A percentile compares a stretch with the other conserved stretches of the same genome.
These are phyloP conservation scores for Petrocephalus zakoni DNA, from an alignment of 2,113 vertebrate species.

Conservation along the genomic window DNA sequence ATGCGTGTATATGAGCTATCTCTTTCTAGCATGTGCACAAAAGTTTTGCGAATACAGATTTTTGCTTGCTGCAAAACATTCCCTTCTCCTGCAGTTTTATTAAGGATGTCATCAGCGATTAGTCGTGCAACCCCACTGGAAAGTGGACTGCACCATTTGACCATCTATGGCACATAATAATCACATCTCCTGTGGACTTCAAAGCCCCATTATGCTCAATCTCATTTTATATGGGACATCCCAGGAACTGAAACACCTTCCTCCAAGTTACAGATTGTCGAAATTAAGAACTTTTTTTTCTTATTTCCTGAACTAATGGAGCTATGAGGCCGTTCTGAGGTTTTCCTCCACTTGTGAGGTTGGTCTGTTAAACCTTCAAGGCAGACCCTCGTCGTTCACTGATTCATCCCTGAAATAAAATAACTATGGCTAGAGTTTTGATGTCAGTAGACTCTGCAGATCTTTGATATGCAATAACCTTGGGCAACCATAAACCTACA, in stretches of 20 bases:
- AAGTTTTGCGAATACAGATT: too few species aligned
- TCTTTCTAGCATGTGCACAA: too few species aligned
- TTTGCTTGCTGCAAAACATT: too few species aligned
- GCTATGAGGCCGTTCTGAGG: background rate
- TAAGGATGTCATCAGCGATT: too few species aligned
- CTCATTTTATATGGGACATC: background rate
- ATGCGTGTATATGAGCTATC: too few species aligned
- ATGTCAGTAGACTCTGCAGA: background rate
- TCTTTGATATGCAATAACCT: background rate
- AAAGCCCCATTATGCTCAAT: background rate
- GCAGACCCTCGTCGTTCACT: background rate
- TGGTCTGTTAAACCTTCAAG: background rate
- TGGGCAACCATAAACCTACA: background rate
- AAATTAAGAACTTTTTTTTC: background rate
- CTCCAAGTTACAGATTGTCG: background rate
- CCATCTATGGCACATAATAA: background rate
- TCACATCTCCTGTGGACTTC: background rate
- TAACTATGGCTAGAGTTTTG: background rate
- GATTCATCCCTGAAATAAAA: background rate
- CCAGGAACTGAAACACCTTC: background rate
- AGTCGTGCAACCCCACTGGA: too few species aligned
- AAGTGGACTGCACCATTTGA: background rate
- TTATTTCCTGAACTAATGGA: background rate
- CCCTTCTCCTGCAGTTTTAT: too few species aligned
- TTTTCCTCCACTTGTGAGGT: background rate